A percentile compares a stretch with the other conserved stretches of the same genome.
phyloP scores from a whole-genome alignment of 2,888 invertebrate genomes.

The Drosophila flavopinicola region DNA sequence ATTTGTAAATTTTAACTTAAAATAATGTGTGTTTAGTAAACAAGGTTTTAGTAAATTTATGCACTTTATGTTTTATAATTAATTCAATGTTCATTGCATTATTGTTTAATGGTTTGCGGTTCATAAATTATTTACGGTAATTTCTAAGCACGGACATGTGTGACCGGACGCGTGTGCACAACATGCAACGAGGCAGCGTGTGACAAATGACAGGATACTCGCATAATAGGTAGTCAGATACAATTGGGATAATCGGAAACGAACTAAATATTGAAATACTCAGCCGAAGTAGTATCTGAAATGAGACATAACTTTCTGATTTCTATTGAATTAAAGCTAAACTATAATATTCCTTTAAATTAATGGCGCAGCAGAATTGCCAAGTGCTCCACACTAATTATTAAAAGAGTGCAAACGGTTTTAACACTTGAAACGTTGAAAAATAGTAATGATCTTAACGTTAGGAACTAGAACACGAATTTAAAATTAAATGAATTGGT shows the following conservation, averaged over 20 bases:
- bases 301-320: too few relatives aligned
- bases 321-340: too few relatives aligned
- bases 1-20: too few relatives aligned
- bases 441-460: too few relatives aligned
- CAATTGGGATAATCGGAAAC: background rate
- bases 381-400: conserved; percentile 31
- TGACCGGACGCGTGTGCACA: conserved; percentile 37
- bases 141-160: conserved; percentile 30
- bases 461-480: too few relatives aligned
- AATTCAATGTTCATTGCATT: too few relatives aligned
- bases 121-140: conserved; percentile 44
- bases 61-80: conserved; percentile 39
- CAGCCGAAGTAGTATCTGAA: too few relatives aligned
- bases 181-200: conserved; percentile 6
- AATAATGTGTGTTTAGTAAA: too few relatives aligned
- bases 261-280: background rate
- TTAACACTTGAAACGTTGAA: background rate
- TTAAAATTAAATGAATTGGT: too few relatives aligned
- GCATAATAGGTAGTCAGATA: background rate
- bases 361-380: too few relatives aligned
- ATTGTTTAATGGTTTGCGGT: conserved; percentile 7
- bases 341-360: too few relatives aligned
- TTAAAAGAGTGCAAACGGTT: conserved; percentile 31
- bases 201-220: conserved; percentile 46
- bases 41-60: conserved; percentile 25